phyloP scores from a whole-genome alignment of 2,888 invertebrate species.

The Amphipoea lucens region DNA sequence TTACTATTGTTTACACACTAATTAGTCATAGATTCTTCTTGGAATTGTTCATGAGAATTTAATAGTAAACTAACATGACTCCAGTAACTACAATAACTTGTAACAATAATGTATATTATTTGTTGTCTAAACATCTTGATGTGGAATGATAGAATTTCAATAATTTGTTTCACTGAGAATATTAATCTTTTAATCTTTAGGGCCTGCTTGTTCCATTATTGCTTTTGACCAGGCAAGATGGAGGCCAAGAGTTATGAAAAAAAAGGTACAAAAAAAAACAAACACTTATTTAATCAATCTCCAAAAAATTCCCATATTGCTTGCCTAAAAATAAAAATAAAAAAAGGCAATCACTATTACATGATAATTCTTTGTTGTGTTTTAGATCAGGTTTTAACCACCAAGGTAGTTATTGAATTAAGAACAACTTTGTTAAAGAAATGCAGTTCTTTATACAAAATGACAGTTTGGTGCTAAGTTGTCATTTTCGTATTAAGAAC shows the following conservation, averaged over 20 bases:
- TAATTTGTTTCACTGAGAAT: too few species aligned
- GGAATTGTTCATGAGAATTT: not conserved
- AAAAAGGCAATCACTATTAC: not conserved
- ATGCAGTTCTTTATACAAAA: not conserved
- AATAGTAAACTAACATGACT: not conserved
- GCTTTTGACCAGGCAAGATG: not conserved
- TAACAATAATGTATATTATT: not conserved
- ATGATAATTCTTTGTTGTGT: not conserved
- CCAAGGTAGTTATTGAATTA: not conserved
- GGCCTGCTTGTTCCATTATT: not conserved
- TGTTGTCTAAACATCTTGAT: not conserved
- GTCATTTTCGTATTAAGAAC: too few species aligned
- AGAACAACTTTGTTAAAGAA: not conserved
- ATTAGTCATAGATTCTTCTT: slow-evolving; percentile 29
- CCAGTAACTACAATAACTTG: too few species aligned
- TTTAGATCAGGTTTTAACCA: not conserved
- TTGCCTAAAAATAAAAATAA: not conserved
- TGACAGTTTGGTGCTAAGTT: too few species aligned
- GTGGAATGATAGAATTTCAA: not conserved
- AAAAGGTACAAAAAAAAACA: not conserved
- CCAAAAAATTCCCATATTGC: not conserved
- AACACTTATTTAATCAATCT: not conserved
- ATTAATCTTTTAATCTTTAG: not conserved
- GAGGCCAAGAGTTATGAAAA: not conserved
- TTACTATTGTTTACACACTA: not conserved